Evolutionary conservation across 92 coral and sea anemone genomes (phyloP).

Genomic region (Pocillopora grandis): DNA sequence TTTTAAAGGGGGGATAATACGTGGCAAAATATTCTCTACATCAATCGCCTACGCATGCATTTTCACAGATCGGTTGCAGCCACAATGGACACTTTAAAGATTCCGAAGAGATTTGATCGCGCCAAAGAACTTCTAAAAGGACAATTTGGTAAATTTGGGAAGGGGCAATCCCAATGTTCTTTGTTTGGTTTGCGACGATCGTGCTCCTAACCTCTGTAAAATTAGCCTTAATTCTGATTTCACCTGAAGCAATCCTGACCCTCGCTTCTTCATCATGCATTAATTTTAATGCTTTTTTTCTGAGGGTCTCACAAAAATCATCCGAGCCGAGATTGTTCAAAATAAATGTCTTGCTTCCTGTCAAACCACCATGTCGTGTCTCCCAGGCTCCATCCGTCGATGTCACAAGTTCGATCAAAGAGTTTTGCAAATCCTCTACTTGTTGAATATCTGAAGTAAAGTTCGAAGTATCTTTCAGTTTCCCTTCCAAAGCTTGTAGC

Average conservation of each 20-base stretch:
- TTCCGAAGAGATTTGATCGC: no score
- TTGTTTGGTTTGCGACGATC: no score
- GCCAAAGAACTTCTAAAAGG: no score
- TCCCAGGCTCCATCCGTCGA: slow-evolving; percentile 78
- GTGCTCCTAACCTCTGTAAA: background rate
- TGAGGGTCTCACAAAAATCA: slow-evolving; percentile 59
- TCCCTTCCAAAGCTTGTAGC: slow-evolving; percentile 66
- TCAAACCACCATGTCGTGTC: slow-evolving; percentile 78
- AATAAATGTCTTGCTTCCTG: slow-evolving; percentile 76
- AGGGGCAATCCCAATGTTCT: no score
- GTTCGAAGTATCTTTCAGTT: slow-evolving; percentile 53
- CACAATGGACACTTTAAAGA: no score
- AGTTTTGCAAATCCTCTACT: slow-evolving; percentile 56
- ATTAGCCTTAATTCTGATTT: background rate
- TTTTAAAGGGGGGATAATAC: no score
- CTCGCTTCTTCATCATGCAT: slow-evolving; percentile 94
- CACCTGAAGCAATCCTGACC: slow-evolving; percentile 93
- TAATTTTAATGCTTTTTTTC: slow-evolving; percentile 62
- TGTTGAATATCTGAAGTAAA: slow-evolving; percentile 39
- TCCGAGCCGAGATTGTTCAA: slow-evolving; percentile 65
- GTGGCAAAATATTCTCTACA: no score
- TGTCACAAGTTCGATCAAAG: slow-evolving; percentile 58
- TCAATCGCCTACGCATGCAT: no score
- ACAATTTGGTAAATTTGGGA: no score
- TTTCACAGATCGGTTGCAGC: no score